Evolutionary conservation across 2,113 vertebrate species (phyloP).

Genomic region (Gadus chalcogrammus): DNA sequence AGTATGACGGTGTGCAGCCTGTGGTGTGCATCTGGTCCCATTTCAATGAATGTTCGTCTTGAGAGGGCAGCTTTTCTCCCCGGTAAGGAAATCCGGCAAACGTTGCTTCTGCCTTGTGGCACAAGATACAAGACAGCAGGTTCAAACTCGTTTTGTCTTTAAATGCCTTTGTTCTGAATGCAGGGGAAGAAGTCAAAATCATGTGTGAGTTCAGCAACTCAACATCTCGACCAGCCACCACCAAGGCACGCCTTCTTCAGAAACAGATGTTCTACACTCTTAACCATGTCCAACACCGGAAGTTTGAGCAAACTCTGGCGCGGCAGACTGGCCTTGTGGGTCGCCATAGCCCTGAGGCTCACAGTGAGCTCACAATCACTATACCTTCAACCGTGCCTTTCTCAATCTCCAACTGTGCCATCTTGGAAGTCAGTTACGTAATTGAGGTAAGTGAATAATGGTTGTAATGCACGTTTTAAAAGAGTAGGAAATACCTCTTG

Average conservation of each 20-base stretch:
- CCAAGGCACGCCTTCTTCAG: slow-evolving; percentile 37
- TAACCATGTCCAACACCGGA: accelerated
- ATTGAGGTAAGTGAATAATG: slow-evolving; percentile 44
- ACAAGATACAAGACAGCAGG: too few relatives aligned
- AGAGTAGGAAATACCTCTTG: too few relatives aligned
- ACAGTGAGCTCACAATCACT: slow-evolving; percentile 27
- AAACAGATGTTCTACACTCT: slow-evolving; percentile 32
- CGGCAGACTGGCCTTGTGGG: neutral
- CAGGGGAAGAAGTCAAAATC: slow-evolving; percentile 53
- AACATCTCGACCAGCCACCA: slow-evolving; percentile 32
- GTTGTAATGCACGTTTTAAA: too few relatives aligned
- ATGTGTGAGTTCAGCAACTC: slow-evolving; percentile 40
- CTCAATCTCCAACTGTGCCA: slow-evolving; percentile 55
- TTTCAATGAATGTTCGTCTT: slow-evolving; percentile 30
- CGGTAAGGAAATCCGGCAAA: slow-evolving; percentile 26
- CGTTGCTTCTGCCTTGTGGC: too few relatives aligned
- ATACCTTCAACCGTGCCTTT: slow-evolving; percentile 21
- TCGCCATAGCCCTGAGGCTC: slow-evolving; percentile 1
- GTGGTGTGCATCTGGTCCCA: slow-evolving; percentile 37
- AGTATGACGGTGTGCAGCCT: slow-evolving; percentile 34
- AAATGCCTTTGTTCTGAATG: neutral
- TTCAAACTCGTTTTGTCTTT: too few relatives aligned
- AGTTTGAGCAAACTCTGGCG: neutral
- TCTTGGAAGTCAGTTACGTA: slow-evolving; percentile 36
- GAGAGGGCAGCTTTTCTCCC: slow-evolving; percentile 48